Conservation (phyloP, 2,797 vertebrate genomes). For the Otolemur crassicaudatus region DNA sequence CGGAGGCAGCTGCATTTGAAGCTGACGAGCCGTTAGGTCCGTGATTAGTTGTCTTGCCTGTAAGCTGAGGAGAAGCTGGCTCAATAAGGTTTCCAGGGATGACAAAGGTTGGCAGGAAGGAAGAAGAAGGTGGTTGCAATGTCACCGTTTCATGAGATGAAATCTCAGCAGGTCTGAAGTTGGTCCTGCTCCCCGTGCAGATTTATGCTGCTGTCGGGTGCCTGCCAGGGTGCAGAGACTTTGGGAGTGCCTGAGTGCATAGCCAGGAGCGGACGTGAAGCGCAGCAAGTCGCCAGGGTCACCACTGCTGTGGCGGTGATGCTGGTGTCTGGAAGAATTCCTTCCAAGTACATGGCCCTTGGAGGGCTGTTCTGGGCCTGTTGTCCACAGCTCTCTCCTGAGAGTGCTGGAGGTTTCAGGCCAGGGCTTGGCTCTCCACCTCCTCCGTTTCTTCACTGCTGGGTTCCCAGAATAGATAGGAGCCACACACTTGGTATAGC, state of each 20-base stretch:
- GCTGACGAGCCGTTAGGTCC: slow-evolving; percentile 5
- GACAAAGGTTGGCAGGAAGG: slow-evolving; percentile 27
- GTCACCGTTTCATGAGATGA: not conserved
- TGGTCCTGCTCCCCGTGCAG: not conserved
- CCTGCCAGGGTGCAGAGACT: not conserved
- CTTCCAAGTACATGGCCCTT: not conserved
- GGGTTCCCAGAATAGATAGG: not conserved
- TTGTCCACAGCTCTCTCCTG: too few species aligned
- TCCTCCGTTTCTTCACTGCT: not conserved
- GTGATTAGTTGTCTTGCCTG: slow-evolving; percentile 31
- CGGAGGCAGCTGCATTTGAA: slow-evolving; percentile 43
- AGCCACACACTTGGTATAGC: not conserved
- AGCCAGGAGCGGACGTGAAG: not conserved
- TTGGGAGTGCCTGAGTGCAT: not conserved
- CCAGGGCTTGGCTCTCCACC: not conserved
- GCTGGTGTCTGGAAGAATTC: not conserved
- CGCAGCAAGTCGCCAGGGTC: fast-evolving
- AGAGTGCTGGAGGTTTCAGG: not conserved
- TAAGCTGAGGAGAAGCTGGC: slow-evolving; percentile 42
- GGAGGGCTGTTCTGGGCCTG: not conserved
- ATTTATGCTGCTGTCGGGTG: not conserved
- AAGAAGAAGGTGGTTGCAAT: not conserved
- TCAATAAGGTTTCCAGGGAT: slow-evolving; percentile 12
- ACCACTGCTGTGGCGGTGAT: not conserved
- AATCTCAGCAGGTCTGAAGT: not conserved